Evolutionary conservation across 2,797 vertebrate species (phyloP).

Genomic region (Avahi laniger): DNA sequence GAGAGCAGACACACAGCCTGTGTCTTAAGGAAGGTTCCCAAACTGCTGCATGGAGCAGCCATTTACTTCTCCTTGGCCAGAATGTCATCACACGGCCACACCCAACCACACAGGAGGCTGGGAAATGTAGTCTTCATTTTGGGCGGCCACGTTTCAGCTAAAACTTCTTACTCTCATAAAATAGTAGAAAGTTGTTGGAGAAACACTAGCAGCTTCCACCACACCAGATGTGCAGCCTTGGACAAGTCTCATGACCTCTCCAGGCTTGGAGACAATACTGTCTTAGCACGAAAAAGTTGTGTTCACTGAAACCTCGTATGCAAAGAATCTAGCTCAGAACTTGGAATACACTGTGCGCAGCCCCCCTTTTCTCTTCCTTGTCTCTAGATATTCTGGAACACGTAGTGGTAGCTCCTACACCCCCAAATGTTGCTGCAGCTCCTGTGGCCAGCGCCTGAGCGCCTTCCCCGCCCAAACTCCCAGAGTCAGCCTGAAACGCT

Average conservation of each 20-base stretch:
- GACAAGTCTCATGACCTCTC: not conserved
- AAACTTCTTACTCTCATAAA: not conserved
- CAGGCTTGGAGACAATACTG: not conserved
- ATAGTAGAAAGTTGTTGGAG: not conserved
- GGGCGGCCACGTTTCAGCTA: not conserved
- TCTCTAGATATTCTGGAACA: not conserved
- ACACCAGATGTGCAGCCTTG: not conserved
- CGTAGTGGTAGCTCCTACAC: not conserved
- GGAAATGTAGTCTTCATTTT: slow-evolving; percentile 36
- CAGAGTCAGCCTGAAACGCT: not conserved
- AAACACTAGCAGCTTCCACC: not conserved
- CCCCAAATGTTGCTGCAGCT: not conserved
- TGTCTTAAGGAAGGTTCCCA: not conserved
- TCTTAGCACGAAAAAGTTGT: not conserved
- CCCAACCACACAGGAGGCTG: not conserved
- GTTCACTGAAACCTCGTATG: not conserved
- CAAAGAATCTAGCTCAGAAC: not conserved
- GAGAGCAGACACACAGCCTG: not conserved
- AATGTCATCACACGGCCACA: not conserved
- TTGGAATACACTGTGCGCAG: not conserved
- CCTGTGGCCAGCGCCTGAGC: not conserved
- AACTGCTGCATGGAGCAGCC: not conserved
- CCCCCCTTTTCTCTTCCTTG: not conserved
- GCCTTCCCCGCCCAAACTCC: not conserved
- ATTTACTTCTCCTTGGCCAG: not conserved